A percentile compares a stretch with the other conserved stretches of the same genome.
These are phyloP conservation scores for Zosterops lateralis DNA, from an alignment of 2,113 vertebrate genomes.

Conservation along the genomic window DNA sequence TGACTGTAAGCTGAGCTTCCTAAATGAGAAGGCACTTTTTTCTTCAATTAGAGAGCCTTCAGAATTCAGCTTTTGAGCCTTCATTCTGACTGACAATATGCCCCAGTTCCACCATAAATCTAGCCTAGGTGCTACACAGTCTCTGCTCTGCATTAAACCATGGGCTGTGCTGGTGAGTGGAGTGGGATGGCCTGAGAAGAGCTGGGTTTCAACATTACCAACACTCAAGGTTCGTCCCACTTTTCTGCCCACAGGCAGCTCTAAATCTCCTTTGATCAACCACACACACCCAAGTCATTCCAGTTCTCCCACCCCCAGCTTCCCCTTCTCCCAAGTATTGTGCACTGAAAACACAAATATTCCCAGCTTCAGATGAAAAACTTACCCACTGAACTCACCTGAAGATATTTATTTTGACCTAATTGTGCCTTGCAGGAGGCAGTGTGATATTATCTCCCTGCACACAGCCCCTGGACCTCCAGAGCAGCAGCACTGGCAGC, in stretches of 20 bases:
- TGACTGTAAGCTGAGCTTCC: conserved; percentile 38
- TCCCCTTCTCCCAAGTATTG: background rate
- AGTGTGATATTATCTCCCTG: background rate
- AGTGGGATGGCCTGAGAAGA: background rate
- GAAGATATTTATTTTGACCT: background rate
- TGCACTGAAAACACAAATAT: background rate
- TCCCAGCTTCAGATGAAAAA: background rate
- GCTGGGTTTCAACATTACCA: background rate
- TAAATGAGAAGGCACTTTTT: background rate
- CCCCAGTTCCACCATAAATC: background rate
- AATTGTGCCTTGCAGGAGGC: background rate
- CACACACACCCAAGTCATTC: fast-evolving
- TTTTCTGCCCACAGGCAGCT: background rate
- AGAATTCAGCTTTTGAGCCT: background rate
- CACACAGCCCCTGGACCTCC: background rate
- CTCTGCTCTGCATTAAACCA: background rate
- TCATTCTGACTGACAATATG: background rate
- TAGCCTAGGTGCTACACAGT: background rate
- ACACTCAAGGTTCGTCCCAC: background rate
- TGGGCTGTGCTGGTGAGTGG: background rate
- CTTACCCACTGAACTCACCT: background rate
- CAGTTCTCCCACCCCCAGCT: background rate
- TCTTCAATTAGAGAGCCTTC: background rate
- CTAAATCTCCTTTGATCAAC: background rate
- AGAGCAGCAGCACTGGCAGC: background rate